Base-by-base conservation (phyloP, 1,140 invertebrate genomes). In the Cylas formicarius region DNA sequence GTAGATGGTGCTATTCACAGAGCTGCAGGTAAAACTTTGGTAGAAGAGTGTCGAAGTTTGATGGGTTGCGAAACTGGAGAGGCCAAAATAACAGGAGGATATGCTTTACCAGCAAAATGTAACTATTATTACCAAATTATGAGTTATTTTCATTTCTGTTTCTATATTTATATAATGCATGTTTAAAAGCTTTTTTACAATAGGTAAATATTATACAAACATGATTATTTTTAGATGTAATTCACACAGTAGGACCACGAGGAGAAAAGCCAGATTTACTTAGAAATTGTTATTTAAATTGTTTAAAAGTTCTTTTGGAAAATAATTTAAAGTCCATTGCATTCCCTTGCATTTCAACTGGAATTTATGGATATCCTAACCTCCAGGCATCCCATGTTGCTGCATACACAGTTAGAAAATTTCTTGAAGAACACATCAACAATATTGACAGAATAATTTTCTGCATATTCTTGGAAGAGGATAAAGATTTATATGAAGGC, bases 1-100 rank as follows among this genome's bases (percentile, higher is more conserved):
- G 86, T 93, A 19, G 89, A 92, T 69, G 85, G 84, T 43, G 84
- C 85, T 7, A 93, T 95, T 61, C 88, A 91, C 59, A 66, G 73
- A 56, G 82, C 78, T 10, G 87, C 87, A 39, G 86, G 86, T 19
- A 56, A 63, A 14, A 55, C 68, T 29, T 65, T 89, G 11, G 68
- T 75, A 62, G 67, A 72, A 52, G 89, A 94, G 70, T 92, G 90
- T 58, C 57, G 62, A 28, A 73, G 72, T 2, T 65, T 90, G 7
- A 68, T 72, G 39, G 84, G 86, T 10, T 91, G 87, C 67, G 59
- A 65, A 8, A 81, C 81, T 20, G 87, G 87, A 18, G 73, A 86
- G 50, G 84, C 85, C n/a, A 86, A 84, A 69, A 77, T 89, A 28
- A 88, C 86, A 10, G 79, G 79, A 27, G 85, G 79, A 14, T 90